These are phyloP conservation scores for Lasius platythorax DNA, from an alignment of 2,888 invertebrate species.

Conservation along the genomic window DNA sequence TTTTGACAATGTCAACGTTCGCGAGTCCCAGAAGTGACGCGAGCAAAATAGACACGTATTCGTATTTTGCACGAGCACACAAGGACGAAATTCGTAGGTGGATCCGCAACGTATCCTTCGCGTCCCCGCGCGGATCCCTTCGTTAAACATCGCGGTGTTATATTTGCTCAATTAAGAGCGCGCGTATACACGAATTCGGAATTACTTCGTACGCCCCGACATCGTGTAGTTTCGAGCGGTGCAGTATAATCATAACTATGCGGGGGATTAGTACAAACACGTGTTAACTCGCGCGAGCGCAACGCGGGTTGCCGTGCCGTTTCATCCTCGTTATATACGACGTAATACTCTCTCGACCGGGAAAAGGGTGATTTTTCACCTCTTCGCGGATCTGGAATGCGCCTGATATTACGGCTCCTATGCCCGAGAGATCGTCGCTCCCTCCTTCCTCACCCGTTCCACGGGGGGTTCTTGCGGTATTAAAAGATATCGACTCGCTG, in stretches of 20 bases:
- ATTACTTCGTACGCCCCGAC: conserved; percentile 59
- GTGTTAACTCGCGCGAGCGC: conserved; percentile 24
- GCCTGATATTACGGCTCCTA: background rate
- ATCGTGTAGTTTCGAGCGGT: conserved; percentile 56
- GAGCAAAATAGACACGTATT: conserved; percentile 17
- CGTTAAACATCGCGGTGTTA: conserved; percentile 47
- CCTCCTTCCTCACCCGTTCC: background rate
- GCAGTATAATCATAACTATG: conserved; percentile 61
- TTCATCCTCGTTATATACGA: conserved; percentile 28
- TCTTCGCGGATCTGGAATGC: conserved; percentile 5
- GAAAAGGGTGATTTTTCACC: conserved; percentile 35
- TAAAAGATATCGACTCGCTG: conserved; percentile 68
- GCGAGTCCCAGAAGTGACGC: background rate
- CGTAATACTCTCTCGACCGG: conserved; percentile 13
- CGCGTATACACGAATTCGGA: conserved; percentile 64
- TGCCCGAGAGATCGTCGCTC: background rate
- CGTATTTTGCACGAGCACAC: conserved; percentile 27
- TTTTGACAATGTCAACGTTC: conserved; percentile 11
- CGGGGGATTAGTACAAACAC: conserved; percentile 62
- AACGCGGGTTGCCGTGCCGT: conserved; percentile 5
- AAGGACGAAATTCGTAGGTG: conserved; percentile 33
- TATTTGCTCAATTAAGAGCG: conserved; percentile 68
- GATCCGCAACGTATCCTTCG: conserved; percentile 41
- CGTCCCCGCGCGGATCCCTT: conserved; percentile 55
- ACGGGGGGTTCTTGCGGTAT: conserved; percentile 54